Base-by-base conservation (phyloP, 2,797 vertebrate genomes). In the Rhynchonycteris naso region DNA sequence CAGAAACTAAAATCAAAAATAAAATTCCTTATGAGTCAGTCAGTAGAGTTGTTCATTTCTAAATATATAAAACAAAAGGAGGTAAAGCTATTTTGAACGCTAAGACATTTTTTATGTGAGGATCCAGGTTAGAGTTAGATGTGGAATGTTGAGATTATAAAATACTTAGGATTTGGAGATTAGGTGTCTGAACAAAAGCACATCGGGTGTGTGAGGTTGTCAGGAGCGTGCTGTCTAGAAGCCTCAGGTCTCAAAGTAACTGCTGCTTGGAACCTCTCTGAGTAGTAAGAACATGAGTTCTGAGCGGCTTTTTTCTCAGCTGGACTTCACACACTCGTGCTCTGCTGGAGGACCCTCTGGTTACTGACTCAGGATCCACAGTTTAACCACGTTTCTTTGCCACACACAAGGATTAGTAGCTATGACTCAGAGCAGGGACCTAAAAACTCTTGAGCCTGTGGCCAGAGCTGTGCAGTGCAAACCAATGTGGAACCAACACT, bases 51-150 rank as follows among this genome's bases (percentile, higher is more conserved):
- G 16, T 74, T 94, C 63, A 30, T 88, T 88, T 68, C n/a, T 85
- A 81, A 59, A 33, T 33, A 59, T 91, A 88, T 76, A 52, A 84
- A 56, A 50, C 12, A 26, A 90, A 76, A 76, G 14, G 18, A 86
- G 13, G 18, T 35, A 9, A 83, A 90, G 61, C 4, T 18, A 52
- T 76, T 26, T 84, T 43, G 21, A 52, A 38, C 8, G 33, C 33
- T 21, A 71, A 61, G 52, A 43, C 4, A 5, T 59, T 59, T 38
- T 54, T 58, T 56, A 30, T 47, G 11, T 2, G 7, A 93, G 68
- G 65, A 87, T 22, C 3, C 1, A 56, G 54, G 52, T 80, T 13
- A 71, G 22, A 24, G 7, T 21, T 61, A 59, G 71, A 66, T 22
- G 88, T 50, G 33, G 66, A 18, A 75, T 10, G 13, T 12, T 81